Evolutionary conservation across 2,888 invertebrate genomes (phyloP), one percentile per base, ranked within the genome.

Genomic region (Coenonympha arcania): DNA sequence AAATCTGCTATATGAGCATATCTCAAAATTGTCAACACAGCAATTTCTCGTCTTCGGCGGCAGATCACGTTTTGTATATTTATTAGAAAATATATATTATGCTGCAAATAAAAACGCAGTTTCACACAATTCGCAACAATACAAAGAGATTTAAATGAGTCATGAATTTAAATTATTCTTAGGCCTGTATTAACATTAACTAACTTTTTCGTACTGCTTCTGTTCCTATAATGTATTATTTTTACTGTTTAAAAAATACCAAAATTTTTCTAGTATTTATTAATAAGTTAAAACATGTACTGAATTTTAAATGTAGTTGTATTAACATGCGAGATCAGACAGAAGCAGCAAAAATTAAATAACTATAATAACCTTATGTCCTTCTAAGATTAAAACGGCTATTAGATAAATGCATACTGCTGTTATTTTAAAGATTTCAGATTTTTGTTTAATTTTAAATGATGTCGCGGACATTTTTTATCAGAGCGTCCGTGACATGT

Each of bases 401-500:
- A 26, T 40, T 24, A 40, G 41, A 41, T 41, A 22, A 15, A n/a
- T 13, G n/a, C 3, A 22, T 30, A 37, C 36, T 19, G 24, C 42
- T 31, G 45, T 13, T 42, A n/a, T n/a, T n/a, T n/a, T n/a, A 49
- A 26, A 41, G 19, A 24, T 42, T 20, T 34, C 33, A 11, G 9
- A 18, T 20, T 47, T 52, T 34, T 46, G 37, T 53, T 49, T 46
- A 53, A 37, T 39, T 47, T 50, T 37, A 45, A 64, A 59, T 58
- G 30, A 57, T 64, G 64, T 66, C 63, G 62, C 54, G 64, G 61
- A 60, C 63, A 59, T 48, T 48, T 54, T 58, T 63, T 74, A 76
- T 79, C 75, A 53, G 31, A 30, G 44, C 68, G 80, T 73, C 80
- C 81, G 58, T 83, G 83, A 81, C 81, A 73, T 63, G 58, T 51